Base-by-base conservation (phyloP, 2,888 invertebrate species). In the Kuschelorhynchus macadamiae region DNA sequence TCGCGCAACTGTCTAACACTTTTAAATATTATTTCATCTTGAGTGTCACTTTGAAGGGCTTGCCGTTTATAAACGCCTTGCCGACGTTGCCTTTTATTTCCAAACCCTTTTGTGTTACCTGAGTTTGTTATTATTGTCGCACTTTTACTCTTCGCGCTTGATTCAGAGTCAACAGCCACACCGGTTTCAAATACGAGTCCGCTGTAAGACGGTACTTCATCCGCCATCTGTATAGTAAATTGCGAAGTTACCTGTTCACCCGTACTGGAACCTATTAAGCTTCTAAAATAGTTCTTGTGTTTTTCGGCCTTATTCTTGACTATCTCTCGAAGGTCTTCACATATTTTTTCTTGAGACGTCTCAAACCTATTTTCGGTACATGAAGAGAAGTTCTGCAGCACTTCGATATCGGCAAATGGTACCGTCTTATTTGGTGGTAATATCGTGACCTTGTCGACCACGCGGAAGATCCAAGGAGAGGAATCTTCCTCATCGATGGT, bases 1-100 rank as follows among this genome's bases (percentile, higher is more conserved):
- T 81, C 78, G 1, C 79, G 75, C 72, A 82, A 71, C 65, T 76
- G 71, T 67, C 79, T 81, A 5, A 83, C 82, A 72, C 81, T 81
- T 66, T 80, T 76, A 67, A 81, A 81, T 39, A 74, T 70, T 7
- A 71, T 67, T n/a, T 69, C 72, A n/a, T 67, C 41, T 39, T 67
- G 61, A 36, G 66, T 46, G 8, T 64, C 61, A 55, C 60, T 69
- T 20, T 50, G 16, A 9, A 60, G 16, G 3, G 53, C 49, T 18
- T 72, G 63, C 16, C 69, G 46, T 30, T 61, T 53, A 52, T 69
- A 69, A 30, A 69, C 69, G 5, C 69, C 82, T 53, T 79, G 81
- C 41, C 79, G 78, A 36, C 83, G 76, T 68, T 80, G 79, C 65
- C 82, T 72, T 72, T 72, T 74, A 47, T 32, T 33, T 36, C 33